Conservation (phyloP, 2,888 invertebrate species). For the Diloba caeruleocephala region DNA sequence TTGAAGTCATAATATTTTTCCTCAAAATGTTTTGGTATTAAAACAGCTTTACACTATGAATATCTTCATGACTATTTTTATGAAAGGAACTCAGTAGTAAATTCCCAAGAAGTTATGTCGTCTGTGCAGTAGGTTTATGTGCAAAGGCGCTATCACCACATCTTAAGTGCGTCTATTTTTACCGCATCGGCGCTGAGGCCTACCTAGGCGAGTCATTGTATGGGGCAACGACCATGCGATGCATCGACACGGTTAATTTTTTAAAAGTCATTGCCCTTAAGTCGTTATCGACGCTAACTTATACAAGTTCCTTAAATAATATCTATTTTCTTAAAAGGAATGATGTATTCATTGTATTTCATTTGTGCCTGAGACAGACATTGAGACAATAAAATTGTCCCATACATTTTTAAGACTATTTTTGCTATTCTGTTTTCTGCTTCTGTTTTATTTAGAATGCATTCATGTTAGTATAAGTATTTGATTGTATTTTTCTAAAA, state of each 20-base stretch:
- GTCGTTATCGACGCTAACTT: conserved; percentile 54
- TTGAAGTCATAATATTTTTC: no score
- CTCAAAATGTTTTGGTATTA: background rate
- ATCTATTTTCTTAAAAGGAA: no score
- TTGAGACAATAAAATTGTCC: no score
- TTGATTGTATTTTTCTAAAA: no score
- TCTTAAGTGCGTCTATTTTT: conserved; percentile 77
- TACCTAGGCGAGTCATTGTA: conserved; percentile 69
- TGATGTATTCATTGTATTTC: no score
- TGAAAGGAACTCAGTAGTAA: conserved; percentile 10
- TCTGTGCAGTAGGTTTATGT: conserved; percentile 39
- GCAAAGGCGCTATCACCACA: conserved; percentile 49
- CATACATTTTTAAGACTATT: no score
- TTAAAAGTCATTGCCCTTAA: conserved; percentile 79
- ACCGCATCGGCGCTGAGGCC: conserved; percentile 59
- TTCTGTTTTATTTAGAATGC: no score
- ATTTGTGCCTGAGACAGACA: no score
- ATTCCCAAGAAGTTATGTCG: conserved; percentile 4
- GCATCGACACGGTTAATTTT: conserved; percentile 76
- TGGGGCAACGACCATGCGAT: conserved; percentile 78
- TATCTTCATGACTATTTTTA: conserved; percentile 10
- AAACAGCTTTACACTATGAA: background rate
- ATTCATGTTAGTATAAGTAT: no score
- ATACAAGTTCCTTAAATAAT: conserved; percentile 27
- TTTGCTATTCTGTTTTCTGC: no score